A percentile compares a stretch with the other conserved stretches of the same genome.
phyloP scores from a whole-genome alignment of 1,140 invertebrate species.

The Ylistrum balloti region DNA sequence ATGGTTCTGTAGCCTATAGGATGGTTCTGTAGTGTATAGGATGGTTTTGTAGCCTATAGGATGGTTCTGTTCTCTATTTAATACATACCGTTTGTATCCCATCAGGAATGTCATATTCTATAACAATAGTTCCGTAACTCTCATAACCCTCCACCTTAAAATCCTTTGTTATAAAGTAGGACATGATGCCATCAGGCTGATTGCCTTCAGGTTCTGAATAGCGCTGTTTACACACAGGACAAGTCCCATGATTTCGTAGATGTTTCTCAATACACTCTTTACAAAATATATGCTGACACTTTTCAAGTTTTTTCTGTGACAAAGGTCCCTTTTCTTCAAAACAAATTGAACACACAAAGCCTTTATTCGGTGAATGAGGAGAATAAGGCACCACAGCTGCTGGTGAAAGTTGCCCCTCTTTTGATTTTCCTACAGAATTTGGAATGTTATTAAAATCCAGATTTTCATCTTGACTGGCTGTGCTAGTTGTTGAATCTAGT shows the following conservation, averaged over 20 bases:
- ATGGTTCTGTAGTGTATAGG: too few relatives aligned
- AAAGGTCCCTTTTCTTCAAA: slow-evolving; percentile 47
- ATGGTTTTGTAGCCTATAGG: too few relatives aligned
- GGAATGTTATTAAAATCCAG: neutral
- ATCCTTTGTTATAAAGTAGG: neutral
- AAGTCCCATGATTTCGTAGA: slow-evolving; percentile 63
- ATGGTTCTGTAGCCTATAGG: too few relatives aligned
- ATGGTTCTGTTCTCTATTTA: too few relatives aligned
- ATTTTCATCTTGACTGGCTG: neutral
- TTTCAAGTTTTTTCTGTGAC: slow-evolving; percentile 59
- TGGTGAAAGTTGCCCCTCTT: neutral
- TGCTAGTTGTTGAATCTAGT: neutral
- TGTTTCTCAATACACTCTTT: slow-evolving; percentile 60
- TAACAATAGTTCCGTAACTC: slow-evolving; percentile 61
- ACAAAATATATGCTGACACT: slow-evolving; percentile 68
- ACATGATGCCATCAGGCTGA: slow-evolving; percentile 69
- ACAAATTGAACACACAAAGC: slow-evolving; percentile 66
- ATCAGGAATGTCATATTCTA: slow-evolving; percentile 64
- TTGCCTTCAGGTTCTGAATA: slow-evolving; percentile 68
- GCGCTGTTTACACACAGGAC: slow-evolving; percentile 67
- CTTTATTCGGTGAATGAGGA: neutral
- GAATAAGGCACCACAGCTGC: too few relatives aligned
- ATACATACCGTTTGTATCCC: slow-evolving; percentile 65
- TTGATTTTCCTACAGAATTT: neutral
- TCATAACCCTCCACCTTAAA: slow-evolving; percentile 60